Evolutionary conservation across 2,888 invertebrate genomes (phyloP).

Genomic region (Oxytorus armatus): DNA sequence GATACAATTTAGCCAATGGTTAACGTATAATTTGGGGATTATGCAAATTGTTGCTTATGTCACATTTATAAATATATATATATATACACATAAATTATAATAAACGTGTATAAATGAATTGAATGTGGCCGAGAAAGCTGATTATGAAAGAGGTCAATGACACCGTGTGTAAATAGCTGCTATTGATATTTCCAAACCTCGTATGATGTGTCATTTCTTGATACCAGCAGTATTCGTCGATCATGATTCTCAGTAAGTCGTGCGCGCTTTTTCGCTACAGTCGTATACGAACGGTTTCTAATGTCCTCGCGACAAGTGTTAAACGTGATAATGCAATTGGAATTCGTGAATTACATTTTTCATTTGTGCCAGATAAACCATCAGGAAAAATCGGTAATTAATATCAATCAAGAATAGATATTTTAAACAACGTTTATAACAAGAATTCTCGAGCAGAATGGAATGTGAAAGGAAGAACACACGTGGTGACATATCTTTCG

Average conservation of each 20-base stretch:
- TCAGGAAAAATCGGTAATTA: conserved; percentile 71
- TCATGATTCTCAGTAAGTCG: conserved; percentile 79
- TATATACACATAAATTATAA: neutral
- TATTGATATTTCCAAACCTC: conserved; percentile 70
- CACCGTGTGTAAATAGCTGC: conserved; percentile 78
- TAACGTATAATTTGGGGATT: too few relatives aligned
- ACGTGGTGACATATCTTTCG: neutral
- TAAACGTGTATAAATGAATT: neutral
- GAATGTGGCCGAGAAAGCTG: conserved; percentile 31
- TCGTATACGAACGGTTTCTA: conserved; percentile 60
- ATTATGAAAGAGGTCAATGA: conserved; percentile 67
- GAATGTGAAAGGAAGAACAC: neutral
- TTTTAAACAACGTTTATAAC: neutral
- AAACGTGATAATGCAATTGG: conserved; percentile 64
- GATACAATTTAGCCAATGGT: neutral
- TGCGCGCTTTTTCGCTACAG: conserved; percentile 68
- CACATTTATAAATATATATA: too few relatives aligned
- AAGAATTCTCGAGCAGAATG: neutral
- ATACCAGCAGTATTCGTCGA: conserved; percentile 72
- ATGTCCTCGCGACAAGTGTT: conserved; percentile 35
- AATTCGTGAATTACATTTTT: conserved; percentile 77
- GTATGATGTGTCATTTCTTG: conserved; percentile 43
- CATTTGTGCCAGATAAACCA: conserved; percentile 76
- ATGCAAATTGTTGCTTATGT: too few relatives aligned
- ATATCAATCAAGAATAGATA: neutral